Base-by-base conservation (phyloP, 2,797 vertebrate genomes). In the Amblyopsis hoosieri region DNA sequence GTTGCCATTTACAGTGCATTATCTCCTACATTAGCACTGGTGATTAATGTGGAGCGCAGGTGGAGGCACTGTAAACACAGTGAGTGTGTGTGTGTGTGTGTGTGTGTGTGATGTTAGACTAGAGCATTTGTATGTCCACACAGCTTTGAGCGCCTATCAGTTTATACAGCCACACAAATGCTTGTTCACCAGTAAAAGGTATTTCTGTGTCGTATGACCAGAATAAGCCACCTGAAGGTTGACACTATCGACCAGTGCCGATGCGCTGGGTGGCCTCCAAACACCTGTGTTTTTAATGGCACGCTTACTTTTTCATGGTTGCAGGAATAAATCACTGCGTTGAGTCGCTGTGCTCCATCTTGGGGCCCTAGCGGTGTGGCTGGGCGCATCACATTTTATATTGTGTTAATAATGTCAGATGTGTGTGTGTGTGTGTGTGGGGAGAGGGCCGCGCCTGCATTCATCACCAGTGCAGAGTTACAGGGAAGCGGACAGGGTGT, bases 1-100 rank as follows among this genome's bases (percentile, higher is more conserved):
- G 51, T 82, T 87, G 90, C 85, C 88, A 88, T 92, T 93, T 93
- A 90, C 85, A 83, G 88, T 88, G 84, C 88, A 92, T 92, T 92
- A 92, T 90, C 87, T 78, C 85, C 81, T 83, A 83, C 87, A 90
- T 90, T 92, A 90, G 87, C 82, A 62, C 79, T 15, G 59, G 64
- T 89, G 88, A 92, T 85, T 92, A 89, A 91, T 90, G 81, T 81
- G 78, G 81, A 83, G 82, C 81, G 82, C 82, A 66, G 74, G 80
- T 85, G 84, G 75, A 78, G 66, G 71, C 80, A 77, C 72, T 71
- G 83, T 90, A 87, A 91, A 88, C 81, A 84, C 72, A 50, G 71
- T 1, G 0, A 31, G 63, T 63, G 61, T 45, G 29, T 58, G 14
- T 33, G 64, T 45, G 29, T 58, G 17, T 37, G 63, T 63, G 61